phyloP scores from a whole-genome alignment of 2,888 invertebrate genomes.

The Apantesis nais region DNA sequence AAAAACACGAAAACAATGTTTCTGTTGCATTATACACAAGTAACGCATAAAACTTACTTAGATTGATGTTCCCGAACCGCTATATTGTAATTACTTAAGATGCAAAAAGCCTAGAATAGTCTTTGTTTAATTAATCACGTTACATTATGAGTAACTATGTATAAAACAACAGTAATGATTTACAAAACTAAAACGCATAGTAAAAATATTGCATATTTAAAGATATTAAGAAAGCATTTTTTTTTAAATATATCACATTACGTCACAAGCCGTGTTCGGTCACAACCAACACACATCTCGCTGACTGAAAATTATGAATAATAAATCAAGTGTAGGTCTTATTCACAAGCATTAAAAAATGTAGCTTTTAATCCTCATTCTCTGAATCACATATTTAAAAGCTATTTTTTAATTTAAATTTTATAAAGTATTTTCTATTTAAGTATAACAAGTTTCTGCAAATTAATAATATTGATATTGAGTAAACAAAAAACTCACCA shows the following conservation, averaged over 20 bases:
- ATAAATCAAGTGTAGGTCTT: neutral
- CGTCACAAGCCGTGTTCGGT: constrained; percentile 33
- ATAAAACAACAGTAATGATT: constrained; percentile 22
- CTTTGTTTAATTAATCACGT: neutral
- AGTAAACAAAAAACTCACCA: no score
- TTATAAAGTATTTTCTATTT: neutral
- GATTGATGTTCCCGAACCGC: neutral
- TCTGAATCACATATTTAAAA: neutral
- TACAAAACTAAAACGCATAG: constrained; percentile 28
- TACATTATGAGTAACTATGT: constrained; percentile 12
- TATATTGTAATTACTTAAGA: neutral
- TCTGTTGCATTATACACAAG: constrained; percentile 25
- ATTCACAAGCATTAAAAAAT: neutral
- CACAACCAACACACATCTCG: constrained; percentile 21
- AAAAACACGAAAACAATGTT: constrained; percentile 23
- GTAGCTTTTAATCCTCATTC: neutral
- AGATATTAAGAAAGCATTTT: constrained; percentile 35
- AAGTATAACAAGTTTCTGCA: neutral
- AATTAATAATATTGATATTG: no score
- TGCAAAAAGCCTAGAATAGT: neutral
- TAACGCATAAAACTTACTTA: neutral
- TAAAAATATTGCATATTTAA: constrained; percentile 39
- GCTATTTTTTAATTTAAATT: neutral
- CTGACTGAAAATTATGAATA: neutral
- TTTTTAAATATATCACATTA: constrained; percentile 47